Evolutionary conservation across 2,888 invertebrate genomes (phyloP), one percentile per base, ranked within the genome.

Genomic region (Dromius quadrimaculatus): DNA sequence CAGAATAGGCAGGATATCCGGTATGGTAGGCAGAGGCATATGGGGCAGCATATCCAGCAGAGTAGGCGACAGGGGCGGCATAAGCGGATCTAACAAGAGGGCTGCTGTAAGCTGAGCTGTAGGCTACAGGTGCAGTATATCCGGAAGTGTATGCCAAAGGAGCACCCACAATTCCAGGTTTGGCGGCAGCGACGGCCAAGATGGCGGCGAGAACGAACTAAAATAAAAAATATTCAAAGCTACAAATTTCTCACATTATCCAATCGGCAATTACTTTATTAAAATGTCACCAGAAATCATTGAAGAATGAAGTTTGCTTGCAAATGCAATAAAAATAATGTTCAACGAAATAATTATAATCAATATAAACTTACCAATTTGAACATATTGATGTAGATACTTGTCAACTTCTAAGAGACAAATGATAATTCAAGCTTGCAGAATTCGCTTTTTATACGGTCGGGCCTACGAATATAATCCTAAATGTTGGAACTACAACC

Each of bases 151-250:
- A 70, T 78, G 81, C 74, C 79, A 81, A 72, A 78, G 78, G 75
- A 17, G 54, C 23, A 78, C 79, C 9, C 79, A 79, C 75, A 80
- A 75, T 71, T 63, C 73, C 73, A 36, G 88, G 81, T 76, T 83
- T 81, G 72, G 87, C 84, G 77, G 85, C 75, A 71, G 85, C 81
- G 74, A 87, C 13, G 62, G 86, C 83, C 78, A 85, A 68, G 23
- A 85, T 75, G 69, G 83, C 83, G 74, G 85, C 81, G 45, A 86
- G 75, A 70, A 85, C 77, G 50, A 86, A 76, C 86, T 86, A 79
- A n/a, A n/a, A n/a, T 2, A 54, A 15, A 15, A 23, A 54, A 28
- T 28, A 28, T 8, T 50, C 8, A 36, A 9, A n/a, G n/a, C n/a
- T n/a, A n/a, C n/a, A n/a, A n/a, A n/a, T n/a, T n/a, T n/a, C n/a